These are phyloP conservation scores for Seriola dumerili DNA, from an alignment of 2,113 vertebrate genomes.

Conservation along the genomic window DNA sequence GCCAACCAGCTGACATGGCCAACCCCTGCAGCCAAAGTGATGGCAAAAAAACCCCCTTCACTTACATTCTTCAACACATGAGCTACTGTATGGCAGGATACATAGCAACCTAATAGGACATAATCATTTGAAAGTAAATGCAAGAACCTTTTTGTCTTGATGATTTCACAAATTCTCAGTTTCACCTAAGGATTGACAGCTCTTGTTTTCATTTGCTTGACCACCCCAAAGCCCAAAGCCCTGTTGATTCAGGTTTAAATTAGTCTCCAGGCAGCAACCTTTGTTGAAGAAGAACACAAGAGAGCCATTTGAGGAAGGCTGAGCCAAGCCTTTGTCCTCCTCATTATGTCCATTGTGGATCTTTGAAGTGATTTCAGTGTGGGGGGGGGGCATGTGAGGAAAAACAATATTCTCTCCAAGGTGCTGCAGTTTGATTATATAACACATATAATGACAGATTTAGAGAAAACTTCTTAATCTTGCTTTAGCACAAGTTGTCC, in stretches of 20 bases:
- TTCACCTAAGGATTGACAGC: slow-evolving; percentile 20
- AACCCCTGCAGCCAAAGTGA: too few relatives aligned
- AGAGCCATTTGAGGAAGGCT: slow-evolving; percentile 16
- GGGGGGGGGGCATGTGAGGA: too few relatives aligned
- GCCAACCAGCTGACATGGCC: too few relatives aligned
- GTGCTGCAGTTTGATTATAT: slow-evolving; percentile 2
- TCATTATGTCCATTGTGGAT: slow-evolving; percentile 46
- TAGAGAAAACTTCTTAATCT: not conserved
- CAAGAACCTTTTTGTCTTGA: not conserved
- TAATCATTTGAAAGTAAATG: not conserved
- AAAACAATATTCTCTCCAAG: not conserved
- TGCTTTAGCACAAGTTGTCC: not conserved
- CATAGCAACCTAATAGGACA: not conserved
- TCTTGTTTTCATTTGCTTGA: slow-evolving; percentile 21
- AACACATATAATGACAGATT: slow-evolving; percentile 1
- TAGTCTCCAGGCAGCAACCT: slow-evolving; percentile 41
- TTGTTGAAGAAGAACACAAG: slow-evolving; percentile 49
- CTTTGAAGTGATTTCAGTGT: slow-evolving; percentile 23
- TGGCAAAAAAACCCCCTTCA: too few relatives aligned
- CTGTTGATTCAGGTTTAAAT: slow-evolving; percentile 32
- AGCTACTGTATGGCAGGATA: not conserved
- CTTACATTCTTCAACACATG: too few relatives aligned
- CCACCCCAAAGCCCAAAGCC: not conserved
- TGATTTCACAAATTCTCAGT: slow-evolving; percentile 2
- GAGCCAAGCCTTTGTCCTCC: slow-evolving; percentile 23